Evolutionary conservation across 2,888 invertebrate species (phyloP).

Genomic region (Ctena decussata): DNA sequence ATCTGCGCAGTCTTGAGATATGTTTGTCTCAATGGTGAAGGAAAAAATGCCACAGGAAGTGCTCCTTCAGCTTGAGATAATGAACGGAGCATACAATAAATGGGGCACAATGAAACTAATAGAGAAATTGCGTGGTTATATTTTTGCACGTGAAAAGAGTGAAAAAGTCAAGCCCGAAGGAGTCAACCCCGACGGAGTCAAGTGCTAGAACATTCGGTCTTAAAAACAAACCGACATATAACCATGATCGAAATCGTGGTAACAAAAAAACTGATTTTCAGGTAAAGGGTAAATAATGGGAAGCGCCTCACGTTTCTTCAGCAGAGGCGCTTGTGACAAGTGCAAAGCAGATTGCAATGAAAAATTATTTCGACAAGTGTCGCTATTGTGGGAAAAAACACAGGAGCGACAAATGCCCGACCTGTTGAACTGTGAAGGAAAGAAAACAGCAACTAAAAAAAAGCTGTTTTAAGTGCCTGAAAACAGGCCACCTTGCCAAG

Average conservation of each 20-base stretch:
- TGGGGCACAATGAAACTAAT: neutral
- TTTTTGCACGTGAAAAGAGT: neutral
- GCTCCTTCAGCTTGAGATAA: neutral
- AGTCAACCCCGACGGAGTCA: neutral
- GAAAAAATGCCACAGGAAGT: conserved; percentile 8
- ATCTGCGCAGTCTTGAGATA: conserved; percentile 26
- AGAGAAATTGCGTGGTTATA: neutral
- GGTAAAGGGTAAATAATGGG: neutral
- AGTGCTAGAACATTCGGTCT: neutral
- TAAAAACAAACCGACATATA: too few relatives aligned
- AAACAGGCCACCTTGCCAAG: conserved; percentile 17
- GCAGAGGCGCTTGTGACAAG: conserved; percentile 13
- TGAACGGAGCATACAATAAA: conserved; percentile 1
- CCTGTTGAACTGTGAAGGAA: conserved; percentile 22
- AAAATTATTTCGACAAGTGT: neutral
- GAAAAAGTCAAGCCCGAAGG: too few relatives aligned
- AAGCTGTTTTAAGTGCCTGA: conserved; percentile 34
- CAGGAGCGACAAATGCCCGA: conserved; percentile 26
- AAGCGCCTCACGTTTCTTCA: neutral
- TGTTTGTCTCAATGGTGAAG: conserved; percentile 19
- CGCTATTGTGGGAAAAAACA: too few relatives aligned
- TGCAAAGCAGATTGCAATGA: neutral
- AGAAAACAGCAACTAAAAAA: conserved; percentile 27
- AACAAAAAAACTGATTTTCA: too few relatives aligned
- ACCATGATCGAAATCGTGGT: too few relatives aligned